These are phyloP conservation scores for Bradypodion ventrale DNA, from an alignment of 2,797 vertebrate genomes.

Conservation along the genomic window DNA sequence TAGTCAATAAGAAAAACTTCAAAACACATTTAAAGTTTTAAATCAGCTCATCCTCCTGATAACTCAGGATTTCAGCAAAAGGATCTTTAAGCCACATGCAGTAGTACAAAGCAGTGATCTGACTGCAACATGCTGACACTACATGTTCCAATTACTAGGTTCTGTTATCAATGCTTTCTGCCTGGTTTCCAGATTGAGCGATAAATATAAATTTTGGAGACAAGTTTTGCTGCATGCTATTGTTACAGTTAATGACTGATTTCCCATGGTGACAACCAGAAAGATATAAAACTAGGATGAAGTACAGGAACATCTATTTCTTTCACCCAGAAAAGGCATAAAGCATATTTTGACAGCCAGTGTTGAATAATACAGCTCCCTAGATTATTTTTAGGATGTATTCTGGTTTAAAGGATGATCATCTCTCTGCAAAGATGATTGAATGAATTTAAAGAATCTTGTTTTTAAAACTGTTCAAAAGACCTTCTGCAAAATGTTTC, in stretches of 20 bases:
- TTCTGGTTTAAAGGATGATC: conserved; percentile 14
- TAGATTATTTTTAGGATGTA: conserved; percentile 35
- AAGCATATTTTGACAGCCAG: background rate
- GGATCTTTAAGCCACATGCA: conserved; percentile 29
- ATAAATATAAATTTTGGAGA: conserved; percentile 60
- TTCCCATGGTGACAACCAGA: conserved; percentile 38
- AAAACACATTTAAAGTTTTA: conserved; percentile 54
- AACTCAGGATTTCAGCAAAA: conserved; percentile 55
- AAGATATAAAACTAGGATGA: conserved; percentile 41
- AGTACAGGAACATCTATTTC: conserved; percentile 13
- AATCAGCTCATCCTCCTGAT: conserved; percentile 41
- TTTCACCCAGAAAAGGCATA: background rate
- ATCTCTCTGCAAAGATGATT: background rate
- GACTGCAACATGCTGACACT: conserved; percentile 55
- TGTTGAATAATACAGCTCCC: conserved; percentile 14
- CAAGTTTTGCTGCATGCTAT: conserved; percentile 30
- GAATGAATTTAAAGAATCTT: background rate
- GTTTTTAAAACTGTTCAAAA: background rate
- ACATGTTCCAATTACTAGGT: conserved; percentile 58
- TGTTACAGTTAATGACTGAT: conserved; percentile 56
- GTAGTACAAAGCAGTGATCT: conserved; percentile 48
- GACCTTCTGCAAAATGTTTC: background rate
- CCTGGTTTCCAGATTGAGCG: conserved; percentile 49
- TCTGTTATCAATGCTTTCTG: conserved; percentile 48
- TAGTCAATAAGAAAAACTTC: conserved; percentile 46